Percentiles rank a stretch among this genome's conserved stretches.
phyloP scores from a whole-genome alignment of 2,888 invertebrate genomes.

The Campaea margaritaria region DNA sequence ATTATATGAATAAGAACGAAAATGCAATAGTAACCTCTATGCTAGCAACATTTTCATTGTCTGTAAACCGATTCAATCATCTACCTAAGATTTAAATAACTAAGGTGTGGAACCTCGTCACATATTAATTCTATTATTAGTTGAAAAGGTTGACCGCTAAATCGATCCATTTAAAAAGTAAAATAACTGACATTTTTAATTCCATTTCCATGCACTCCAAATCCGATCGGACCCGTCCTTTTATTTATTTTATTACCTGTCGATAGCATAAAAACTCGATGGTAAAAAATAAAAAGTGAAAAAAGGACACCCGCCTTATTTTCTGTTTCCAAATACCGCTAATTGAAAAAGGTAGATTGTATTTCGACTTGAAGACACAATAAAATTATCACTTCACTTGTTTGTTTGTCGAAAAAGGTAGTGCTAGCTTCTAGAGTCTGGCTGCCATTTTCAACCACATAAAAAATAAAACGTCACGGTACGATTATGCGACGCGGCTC shows the following conservation, averaged over 20 bases:
- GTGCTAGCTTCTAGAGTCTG: no score
- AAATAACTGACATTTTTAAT: conserved; percentile 19
- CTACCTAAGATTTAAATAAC: no score
- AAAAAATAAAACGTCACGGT: no score
- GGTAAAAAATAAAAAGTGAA: conserved; percentile 49
- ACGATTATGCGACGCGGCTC: no score
- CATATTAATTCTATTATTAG: no score
- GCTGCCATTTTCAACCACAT: no score
- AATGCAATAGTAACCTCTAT: no score
- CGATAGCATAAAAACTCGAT: conserved; percentile 55
- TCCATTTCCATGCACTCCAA: conserved; percentile 11
- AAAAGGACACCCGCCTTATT: conserved; percentile 48
- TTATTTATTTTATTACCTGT: conserved; percentile 59
- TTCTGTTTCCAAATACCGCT: conserved; percentile 57
- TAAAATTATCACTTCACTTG: conserved; percentile 47
- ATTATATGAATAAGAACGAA: no score
- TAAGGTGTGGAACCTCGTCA: no score
- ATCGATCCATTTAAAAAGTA: conserved; percentile 3
- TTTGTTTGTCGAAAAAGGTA: conserved; percentile 12
- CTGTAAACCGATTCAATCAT: no score
- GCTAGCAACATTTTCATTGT: no score
- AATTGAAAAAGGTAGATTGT: conserved; percentile 60
- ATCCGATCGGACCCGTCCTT: conserved; percentile 17
- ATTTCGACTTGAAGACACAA: conserved; percentile 44
- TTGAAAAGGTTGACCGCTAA: not conserved